phyloP scores from a whole-genome alignment of 2,888 invertebrate genomes.

The Acronicta alni region DNA sequence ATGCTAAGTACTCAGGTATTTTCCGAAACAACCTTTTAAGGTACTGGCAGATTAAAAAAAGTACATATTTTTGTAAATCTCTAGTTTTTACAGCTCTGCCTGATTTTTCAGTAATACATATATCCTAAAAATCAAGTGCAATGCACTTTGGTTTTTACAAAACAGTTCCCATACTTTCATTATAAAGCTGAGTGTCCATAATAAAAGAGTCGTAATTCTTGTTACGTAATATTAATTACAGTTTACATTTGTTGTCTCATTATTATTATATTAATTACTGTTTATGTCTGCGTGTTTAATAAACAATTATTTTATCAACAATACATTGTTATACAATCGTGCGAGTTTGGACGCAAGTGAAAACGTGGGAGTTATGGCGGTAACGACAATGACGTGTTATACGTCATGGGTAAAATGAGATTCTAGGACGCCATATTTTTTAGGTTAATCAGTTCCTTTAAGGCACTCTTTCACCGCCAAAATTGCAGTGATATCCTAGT shows the following conservation, averaged over 20 bases:
- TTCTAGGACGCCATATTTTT: no score
- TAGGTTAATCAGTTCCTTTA: no score
- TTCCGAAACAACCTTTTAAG: no score
- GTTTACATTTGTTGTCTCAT: conserved; percentile 1
- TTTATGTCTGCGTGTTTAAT: conserved; percentile 15
- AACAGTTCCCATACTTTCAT: conserved; percentile 40
- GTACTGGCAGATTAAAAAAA: no score
- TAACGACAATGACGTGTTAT: background rate
- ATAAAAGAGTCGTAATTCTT: conserved; percentile 6
- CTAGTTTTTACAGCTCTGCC: no score
- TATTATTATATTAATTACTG: conserved; percentile 10
- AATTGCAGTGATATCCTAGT: no score
- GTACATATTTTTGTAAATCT: no score
- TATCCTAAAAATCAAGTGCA: conserved; percentile 10
- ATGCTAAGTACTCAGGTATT: no score
- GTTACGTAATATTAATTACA: conserved; percentile 19
- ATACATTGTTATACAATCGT: conserved; percentile 20
- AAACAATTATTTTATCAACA: conserved; percentile 13
- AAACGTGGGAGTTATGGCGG: conserved; percentile 34
- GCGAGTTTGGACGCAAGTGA: conserved; percentile 30
- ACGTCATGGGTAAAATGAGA: background rate
- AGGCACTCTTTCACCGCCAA: no score
- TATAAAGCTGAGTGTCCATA: conserved; percentile 24
- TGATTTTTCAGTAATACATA: no score
- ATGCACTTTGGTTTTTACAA: no score